phyloP scores from a whole-genome alignment of 1,140 invertebrate genomes.

The Dufourea novaeangliae region DNA sequence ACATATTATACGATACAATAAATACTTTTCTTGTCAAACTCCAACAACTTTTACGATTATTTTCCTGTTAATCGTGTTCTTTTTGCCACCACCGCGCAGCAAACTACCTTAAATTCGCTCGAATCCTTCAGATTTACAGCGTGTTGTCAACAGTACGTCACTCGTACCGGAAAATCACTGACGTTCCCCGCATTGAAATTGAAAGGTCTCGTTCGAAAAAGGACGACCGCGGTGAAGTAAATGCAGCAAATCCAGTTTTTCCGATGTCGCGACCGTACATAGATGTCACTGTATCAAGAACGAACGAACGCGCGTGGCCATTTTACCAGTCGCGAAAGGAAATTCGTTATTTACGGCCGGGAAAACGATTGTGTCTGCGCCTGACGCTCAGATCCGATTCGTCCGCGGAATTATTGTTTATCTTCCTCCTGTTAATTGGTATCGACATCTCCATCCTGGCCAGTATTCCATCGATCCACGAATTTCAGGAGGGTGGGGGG shows the following conservation, averaged over 20 bases:
- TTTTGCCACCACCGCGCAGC: not conserved
- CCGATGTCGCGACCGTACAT: not conserved
- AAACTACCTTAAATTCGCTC: not conserved
- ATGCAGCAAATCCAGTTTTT: slow-evolving; percentile 13
- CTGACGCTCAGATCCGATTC: too few relatives aligned
- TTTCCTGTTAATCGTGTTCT: too few relatives aligned
- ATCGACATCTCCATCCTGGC: not conserved
- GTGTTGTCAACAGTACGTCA: slow-evolving; percentile 8
- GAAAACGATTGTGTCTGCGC: too few relatives aligned
- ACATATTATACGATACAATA: too few relatives aligned
- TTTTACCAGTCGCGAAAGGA: too few relatives aligned
- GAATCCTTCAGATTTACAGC: slow-evolving; percentile 16
- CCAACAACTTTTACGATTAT: too few relatives aligned
- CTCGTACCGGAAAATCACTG: slow-evolving; percentile 2
- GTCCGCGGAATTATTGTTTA: slow-evolving; percentile 9
- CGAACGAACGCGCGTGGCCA: too few relatives aligned
- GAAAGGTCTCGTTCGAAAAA: not conserved
- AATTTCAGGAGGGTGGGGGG: too few relatives aligned
- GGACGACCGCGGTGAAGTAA: not conserved
- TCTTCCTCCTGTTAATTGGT: slow-evolving; percentile 14
- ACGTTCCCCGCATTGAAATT: slow-evolving; percentile 10
- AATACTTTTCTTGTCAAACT: too few relatives aligned
- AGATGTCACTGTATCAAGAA: too few relatives aligned
- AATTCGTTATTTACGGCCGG: slow-evolving; percentile 11
- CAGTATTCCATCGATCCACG: slow-evolving; percentile 7